A percentile compares a stretch with the other conserved stretches of the same genome.
These are phyloP conservation scores for Lepidocyrtinus sp. DNA, from an alignment of 2,888 invertebrate genomes.

Conservation along the genomic window DNA sequence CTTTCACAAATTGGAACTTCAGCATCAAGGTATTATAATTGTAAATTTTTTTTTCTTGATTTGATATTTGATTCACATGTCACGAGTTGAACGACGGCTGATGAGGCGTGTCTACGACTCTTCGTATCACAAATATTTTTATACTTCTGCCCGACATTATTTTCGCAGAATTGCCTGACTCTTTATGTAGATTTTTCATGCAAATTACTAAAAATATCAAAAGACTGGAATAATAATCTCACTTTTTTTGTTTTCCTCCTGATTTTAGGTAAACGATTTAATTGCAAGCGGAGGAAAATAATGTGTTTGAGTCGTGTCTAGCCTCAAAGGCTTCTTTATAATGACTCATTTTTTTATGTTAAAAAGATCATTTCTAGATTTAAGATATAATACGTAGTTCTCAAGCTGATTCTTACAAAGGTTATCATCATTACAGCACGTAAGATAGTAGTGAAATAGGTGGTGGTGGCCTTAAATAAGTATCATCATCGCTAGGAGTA, in stretches of 20 bases:
- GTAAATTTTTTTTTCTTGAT: no score
- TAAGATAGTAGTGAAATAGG: not conserved
- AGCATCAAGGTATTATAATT: no score
- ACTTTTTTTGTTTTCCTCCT: no score
- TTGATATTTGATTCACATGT: not conserved
- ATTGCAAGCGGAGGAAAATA: not conserved
- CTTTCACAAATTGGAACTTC: no score
- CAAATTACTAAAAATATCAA: conserved; percentile 14
- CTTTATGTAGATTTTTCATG: conserved; percentile 27
- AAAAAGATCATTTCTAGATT: no score
- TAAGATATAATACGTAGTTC: no score
- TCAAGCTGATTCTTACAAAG: no score
- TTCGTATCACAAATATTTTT: not conserved
- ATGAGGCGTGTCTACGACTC: not conserved
- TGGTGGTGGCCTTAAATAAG: no score
- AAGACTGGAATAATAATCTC: not conserved
- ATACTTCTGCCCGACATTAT: not conserved
- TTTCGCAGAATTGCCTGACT: not conserved
- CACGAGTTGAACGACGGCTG: conserved; percentile 16
- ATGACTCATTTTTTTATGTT: no score
- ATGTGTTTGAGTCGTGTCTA: no score
- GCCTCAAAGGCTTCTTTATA: no score
- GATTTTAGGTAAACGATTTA: not conserved
- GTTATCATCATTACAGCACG: not conserved
- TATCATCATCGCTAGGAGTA: no score